Conservation (phyloP, 2,888 invertebrate genomes). For the Pollenia amentaria region DNA sequence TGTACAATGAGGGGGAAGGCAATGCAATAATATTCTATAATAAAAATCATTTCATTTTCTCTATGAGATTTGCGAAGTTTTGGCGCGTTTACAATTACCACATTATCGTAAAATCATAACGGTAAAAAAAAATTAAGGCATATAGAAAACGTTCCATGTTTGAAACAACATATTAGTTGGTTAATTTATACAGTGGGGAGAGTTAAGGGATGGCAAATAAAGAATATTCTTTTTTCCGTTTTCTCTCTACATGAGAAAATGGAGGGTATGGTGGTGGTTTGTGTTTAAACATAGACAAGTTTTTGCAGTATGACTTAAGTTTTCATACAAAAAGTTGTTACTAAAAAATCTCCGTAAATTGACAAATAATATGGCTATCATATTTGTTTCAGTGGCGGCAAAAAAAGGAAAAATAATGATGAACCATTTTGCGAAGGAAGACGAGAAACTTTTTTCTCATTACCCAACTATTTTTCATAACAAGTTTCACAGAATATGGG, state of each 20-base stretch:
- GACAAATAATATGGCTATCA: conserved; percentile 39
- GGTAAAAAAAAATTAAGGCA: background rate
- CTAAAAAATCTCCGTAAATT: conserved; percentile 45
- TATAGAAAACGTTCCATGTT: background rate
- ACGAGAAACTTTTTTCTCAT: conserved; percentile 30
- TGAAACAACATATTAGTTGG: conserved; percentile 6
- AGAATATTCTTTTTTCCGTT: background rate
- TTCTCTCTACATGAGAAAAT: background rate
- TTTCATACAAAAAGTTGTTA: conserved; percentile 20
- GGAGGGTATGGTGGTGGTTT: conserved; percentile 18
- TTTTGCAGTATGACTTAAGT: background rate
- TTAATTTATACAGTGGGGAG: conserved; percentile 9
- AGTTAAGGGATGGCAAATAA: background rate
- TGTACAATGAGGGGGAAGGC: conserved; percentile 14
- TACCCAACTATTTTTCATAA: conserved; percentile 26
- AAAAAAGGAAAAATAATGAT: conserved; percentile 26
- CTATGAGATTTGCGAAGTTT: conserved; percentile 7
- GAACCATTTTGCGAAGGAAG: conserved; percentile 1
- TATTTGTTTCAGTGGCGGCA: conserved; percentile 23
- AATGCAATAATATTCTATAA: conserved; percentile 48
- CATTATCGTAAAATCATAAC: conserved; percentile 57
- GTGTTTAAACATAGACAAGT: background rate
- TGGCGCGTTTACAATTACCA: conserved; percentile 56
- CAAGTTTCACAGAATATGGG: conserved; percentile 12
- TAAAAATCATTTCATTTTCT: conserved; percentile 24